These are phyloP conservation scores for Melipona bicolor DNA, from an alignment of 2,888 invertebrate species.

Conservation along the genomic window DNA sequence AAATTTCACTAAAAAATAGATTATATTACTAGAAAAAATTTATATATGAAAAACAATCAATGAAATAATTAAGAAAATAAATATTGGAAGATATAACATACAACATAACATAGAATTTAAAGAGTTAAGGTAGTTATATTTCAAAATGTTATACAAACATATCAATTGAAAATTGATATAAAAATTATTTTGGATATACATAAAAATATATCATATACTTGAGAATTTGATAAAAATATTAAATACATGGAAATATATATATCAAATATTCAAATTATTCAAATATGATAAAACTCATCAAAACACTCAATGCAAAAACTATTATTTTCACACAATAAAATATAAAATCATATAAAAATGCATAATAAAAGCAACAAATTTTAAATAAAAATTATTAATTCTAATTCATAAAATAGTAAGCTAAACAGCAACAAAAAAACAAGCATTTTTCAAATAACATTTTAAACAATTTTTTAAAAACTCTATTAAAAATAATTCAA, in stretches of 20 bases:
- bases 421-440: background rate
- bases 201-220: background rate
- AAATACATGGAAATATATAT: background rate
- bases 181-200: background rate
- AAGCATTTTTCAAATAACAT: background rate
- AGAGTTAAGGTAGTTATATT: background rate
- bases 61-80: background rate
- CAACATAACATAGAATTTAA: background rate
- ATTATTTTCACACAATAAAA: background rate
- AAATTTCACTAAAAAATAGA: rapidly evolving
- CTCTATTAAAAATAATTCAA: too few relatives aligned
- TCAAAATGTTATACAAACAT: background rate
- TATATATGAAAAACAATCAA: background rate
- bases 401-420: background rate
- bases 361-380: background rate
- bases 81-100: background rate
- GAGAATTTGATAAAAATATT: background rate
- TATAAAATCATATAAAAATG: background rate
- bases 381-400: background rate
- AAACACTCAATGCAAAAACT: background rate
- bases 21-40: background rate
- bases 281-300: background rate
- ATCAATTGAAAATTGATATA: background rate
- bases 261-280: background rate
- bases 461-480: background rate